Conservation (phyloP, 2,113 vertebrate species). For the Oceanodroma tethys region DNA sequence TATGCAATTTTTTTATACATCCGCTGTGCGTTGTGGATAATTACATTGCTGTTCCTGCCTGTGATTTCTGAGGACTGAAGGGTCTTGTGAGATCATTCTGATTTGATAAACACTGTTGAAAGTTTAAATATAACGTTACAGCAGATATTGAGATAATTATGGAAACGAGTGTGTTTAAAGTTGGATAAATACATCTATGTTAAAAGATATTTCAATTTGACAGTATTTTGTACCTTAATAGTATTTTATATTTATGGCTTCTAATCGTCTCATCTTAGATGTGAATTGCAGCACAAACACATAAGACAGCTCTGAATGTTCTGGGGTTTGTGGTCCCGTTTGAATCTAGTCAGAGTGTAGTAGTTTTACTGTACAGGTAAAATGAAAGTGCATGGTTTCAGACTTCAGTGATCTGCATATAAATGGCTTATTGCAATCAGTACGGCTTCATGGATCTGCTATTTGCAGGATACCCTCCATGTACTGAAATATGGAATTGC, state of each 20-base stretch:
- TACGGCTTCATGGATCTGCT: neutral
- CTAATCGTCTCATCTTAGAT: neutral
- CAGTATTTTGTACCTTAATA: neutral
- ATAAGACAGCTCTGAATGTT: neutral
- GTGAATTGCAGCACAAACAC: neutral
- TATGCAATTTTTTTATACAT: neutral
- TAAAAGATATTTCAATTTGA: neutral
- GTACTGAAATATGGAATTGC: neutral
- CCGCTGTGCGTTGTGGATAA: neutral
- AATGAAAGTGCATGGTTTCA: neutral
- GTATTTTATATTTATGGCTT: neutral
- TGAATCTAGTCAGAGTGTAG: neutral
- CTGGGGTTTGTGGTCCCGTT: neutral
- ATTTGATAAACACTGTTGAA: neutral
- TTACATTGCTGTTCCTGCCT: neutral
- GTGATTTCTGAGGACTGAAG: neutral
- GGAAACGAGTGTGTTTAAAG: neutral
- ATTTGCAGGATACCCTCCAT: neutral
- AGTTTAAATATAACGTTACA: neutral
- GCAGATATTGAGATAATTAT: neutral
- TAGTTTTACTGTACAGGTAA: neutral
- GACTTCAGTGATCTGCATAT: neutral
- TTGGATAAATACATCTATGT: neutral
- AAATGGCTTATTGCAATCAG: neutral
- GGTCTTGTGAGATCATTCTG: neutral